Evolutionary conservation across 2,888 invertebrate species (phyloP), one percentile per base, ranked within the genome.

Genomic region (Mythimna vitellina): DNA sequence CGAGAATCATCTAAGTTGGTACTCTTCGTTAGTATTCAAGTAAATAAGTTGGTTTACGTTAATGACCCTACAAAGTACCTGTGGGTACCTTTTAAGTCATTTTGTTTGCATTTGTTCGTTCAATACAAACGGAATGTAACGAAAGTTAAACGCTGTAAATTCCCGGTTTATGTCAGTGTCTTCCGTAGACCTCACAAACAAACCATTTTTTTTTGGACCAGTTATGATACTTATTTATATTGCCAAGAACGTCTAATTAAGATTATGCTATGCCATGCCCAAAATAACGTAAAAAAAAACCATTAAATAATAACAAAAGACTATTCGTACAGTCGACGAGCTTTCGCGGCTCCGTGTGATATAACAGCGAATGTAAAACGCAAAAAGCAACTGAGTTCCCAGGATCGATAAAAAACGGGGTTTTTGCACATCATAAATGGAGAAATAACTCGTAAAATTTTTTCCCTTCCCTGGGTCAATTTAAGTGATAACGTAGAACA

Each of bases 351-450:
- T 62, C 57, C 64, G 20, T 58, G 35, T 65, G 73, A 77, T 68
- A 62, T 82, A 84, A 84, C 72, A 72, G 29, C 42, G 35, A 73
- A 76, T 80, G 32, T 56, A 62, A 71, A 78, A 79, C 66, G 60
- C 65, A 76, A 70, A 81, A 76, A 65, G 62, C 42, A 60, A 70
- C 58, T 5, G 65, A 72, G 70, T 72, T 72, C 69, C 51, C 38
- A 51, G 51, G 70, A 69, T 72, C 66, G 53, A 75, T 82, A 73
- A 80, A 84, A 86, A 88, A 85, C 76, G 75, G 65, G 76, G 63
- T 80, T 87, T 86, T 80, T 70, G 78, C 83, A 85, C 83, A 79
- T 83, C 84, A 86, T 88, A 88, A 89, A 88, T 83, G 72, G 64
- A 81, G 75, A 84, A 84, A 78, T 75, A 84, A 66, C 74, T 78